Percentiles rank a stretch among this genome's conserved stretches.
phyloP scores from a whole-genome alignment of 2,888 invertebrate species.

The Tyria jacobaeae region DNA sequence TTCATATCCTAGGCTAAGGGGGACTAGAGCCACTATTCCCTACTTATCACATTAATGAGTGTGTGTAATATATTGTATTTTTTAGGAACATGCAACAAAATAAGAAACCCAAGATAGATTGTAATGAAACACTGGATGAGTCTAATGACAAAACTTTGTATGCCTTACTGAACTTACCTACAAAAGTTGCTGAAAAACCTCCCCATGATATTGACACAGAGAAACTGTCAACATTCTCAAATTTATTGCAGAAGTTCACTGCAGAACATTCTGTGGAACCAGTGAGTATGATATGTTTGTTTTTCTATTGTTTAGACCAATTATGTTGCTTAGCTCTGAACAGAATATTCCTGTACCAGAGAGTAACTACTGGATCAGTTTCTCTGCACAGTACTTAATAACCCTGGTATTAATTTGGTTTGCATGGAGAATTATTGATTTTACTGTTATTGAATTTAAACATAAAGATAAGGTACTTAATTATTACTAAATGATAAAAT shows the following conservation, averaged over 20 bases:
- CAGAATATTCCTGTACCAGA: no score
- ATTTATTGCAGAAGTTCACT: constrained; percentile 79
- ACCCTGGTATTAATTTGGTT: no score
- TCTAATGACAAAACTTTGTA: constrained; percentile 87
- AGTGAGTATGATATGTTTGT: constrained; percentile 62
- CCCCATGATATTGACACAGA: constrained; percentile 67
- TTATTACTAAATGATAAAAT: no score
- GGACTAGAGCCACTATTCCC: no score
- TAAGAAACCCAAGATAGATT: constrained; percentile 69
- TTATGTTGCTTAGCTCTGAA: background rate
- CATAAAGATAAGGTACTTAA: no score
- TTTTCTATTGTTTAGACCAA: background rate
- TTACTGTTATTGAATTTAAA: no score
- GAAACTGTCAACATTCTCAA: constrained; percentile 80
- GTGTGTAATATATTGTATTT: background rate
- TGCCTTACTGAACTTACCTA: constrained; percentile 80
- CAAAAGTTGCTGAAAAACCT: constrained; percentile 68
- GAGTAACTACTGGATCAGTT: no score
- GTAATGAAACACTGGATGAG: constrained; percentile 67
- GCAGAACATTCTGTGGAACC: constrained; percentile 77
- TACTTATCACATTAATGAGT: background rate
- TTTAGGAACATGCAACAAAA: constrained; percentile 63
- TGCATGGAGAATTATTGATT: no score
- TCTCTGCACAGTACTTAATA: no score
- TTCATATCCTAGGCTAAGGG: background rate